Percentiles rank a stretch among this genome's conserved stretches.
These are phyloP conservation scores for Clistopyga incitator DNA, from an alignment of 2,888 invertebrate species.

Conservation along the genomic window DNA sequence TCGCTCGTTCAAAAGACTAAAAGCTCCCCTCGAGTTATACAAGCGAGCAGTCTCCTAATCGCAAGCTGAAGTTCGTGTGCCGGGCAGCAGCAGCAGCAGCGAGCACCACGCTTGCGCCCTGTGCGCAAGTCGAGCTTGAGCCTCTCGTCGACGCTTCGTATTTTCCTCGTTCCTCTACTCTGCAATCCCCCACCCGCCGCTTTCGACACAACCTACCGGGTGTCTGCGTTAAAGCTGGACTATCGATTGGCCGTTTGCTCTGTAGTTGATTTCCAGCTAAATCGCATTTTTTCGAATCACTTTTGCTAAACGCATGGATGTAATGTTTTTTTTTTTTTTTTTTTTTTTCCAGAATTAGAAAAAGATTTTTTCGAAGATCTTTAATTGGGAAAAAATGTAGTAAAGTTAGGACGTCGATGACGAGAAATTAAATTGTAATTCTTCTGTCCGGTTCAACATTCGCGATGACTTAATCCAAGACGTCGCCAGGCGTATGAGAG, in stretches of 20 bases:
- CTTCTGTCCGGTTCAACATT: constrained; percentile 28
- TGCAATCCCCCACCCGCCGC: constrained; percentile 21
- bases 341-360: too few relatives aligned
- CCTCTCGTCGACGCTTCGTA: constrained; percentile 30
- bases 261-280: neutral
- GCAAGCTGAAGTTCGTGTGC: constrained; percentile 72
- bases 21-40: constrained; percentile 67
- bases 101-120: constrained; percentile 65
- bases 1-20: constrained; percentile 74
- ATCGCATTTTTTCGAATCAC: neutral
- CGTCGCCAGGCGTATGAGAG: neutral
- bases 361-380: too few relatives aligned
- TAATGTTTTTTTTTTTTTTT: too few relatives aligned
- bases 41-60: constrained; percentile 70
- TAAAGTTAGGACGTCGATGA: neutral
- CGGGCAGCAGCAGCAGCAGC: constrained; percentile 65
- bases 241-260: constrained; percentile 35
- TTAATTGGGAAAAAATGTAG: neutral
- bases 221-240: constrained; percentile 44
- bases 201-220: constrained; percentile 57
- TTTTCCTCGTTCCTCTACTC: constrained; percentile 34
- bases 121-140: constrained; percentile 29
- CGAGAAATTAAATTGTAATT: neutral
- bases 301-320: too few relatives aligned
- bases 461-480: constrained; percentile 11